phyloP scores from a whole-genome alignment of 2,113 vertebrate species.

The Grammomys dolichurus region DNA sequence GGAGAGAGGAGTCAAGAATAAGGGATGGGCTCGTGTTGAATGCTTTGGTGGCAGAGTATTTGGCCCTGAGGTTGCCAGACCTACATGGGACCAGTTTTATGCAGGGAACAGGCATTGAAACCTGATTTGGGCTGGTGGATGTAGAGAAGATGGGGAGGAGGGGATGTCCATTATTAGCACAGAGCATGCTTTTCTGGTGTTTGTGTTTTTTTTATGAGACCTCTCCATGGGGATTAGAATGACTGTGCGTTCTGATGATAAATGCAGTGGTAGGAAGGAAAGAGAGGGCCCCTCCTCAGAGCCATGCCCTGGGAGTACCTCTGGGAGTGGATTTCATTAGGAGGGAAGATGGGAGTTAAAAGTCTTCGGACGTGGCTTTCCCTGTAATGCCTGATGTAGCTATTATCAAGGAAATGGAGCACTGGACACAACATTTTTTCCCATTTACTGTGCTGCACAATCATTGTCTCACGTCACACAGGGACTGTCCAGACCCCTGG shows the following conservation, averaged over 20 bases:
- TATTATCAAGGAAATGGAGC: neutral
- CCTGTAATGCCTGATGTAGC: rapidly evolving
- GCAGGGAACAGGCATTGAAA: neutral
- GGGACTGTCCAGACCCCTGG: conserved; percentile 33
- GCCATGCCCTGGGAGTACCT: rapidly evolving
- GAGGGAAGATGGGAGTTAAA: neutral
- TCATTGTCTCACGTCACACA: neutral
- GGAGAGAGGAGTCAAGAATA: neutral
- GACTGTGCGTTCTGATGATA: neutral
- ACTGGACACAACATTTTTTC: neutral
- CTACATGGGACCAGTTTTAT: neutral
- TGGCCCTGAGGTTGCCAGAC: neutral
- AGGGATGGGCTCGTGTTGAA: neutral
- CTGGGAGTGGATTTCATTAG: neutral
- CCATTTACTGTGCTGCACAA: neutral
- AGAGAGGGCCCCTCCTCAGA: neutral
- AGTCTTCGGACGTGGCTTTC: neutral
- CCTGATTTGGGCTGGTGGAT: neutral
- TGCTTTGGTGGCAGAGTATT: rapidly evolving
- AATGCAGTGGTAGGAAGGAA: neutral
- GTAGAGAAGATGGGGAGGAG: neutral
- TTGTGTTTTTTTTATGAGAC: neutral
- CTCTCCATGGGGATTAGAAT: neutral
- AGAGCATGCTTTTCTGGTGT: neutral
- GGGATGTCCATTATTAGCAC: neutral